These are phyloP conservation scores for Gobiocypris rarus DNA, from an alignment of 2,113 vertebrate species.

Conservation along the genomic window DNA sequence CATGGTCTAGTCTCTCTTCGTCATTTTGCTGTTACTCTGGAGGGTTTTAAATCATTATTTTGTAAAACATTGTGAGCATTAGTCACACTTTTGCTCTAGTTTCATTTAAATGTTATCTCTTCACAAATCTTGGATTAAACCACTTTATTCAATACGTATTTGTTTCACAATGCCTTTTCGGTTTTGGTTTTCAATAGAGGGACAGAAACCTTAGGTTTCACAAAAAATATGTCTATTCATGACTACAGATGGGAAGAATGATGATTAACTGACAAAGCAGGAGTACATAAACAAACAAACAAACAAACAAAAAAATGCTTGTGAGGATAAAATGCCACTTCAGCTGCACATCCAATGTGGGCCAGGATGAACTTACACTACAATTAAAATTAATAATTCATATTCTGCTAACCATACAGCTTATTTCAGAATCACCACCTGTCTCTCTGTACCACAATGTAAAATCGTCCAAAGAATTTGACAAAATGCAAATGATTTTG, in stretches of 20 bases:
- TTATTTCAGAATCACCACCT: not conserved
- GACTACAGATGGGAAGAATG: not conserved
- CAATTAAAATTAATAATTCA: not conserved
- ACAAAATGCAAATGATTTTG: no score
- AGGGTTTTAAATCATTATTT: not conserved
- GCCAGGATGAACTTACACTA: not conserved
- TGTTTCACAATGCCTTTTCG: not conserved
- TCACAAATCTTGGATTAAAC: no score
- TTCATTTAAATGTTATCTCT: not conserved
- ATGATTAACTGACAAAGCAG: not conserved
- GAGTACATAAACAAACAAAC: not conserved
- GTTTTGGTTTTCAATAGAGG: no score
- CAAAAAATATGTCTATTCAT: not conserved
- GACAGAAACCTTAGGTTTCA: no score
- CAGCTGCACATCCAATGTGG: not conserved
- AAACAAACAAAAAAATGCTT: not conserved
- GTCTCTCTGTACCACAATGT: not conserved
- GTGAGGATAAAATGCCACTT: not conserved
- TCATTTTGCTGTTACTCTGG: no score
- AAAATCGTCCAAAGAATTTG: not conserved
- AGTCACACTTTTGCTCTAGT: not conserved
- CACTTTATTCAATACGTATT: not conserved
- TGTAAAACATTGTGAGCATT: not conserved
- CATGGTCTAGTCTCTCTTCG: no score
- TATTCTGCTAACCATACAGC: not conserved